Evolutionary conservation across 2,113 vertebrate genomes (phyloP), one percentile per base, ranked within the genome.

Genomic region (Chamaea fasciata): DNA sequence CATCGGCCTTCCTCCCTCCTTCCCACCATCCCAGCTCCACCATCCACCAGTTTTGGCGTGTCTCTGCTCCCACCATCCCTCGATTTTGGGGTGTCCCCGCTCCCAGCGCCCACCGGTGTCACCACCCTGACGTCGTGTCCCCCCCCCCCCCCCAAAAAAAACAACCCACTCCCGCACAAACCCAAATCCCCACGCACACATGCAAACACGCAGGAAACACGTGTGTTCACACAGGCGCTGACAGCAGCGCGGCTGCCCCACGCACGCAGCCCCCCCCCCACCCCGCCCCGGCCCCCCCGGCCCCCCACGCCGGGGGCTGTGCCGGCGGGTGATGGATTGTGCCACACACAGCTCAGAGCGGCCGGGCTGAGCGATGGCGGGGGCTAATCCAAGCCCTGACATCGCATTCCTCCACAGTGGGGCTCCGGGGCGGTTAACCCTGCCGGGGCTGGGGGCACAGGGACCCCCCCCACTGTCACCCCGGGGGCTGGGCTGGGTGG

Each of bases 381-480:
- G 53, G 89, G 88, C 92, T 96, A 94, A 97, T 96, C 96, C 95
- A n/a, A 94, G 74, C 92, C 89, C 95, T 94, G 92, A 94, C 95
- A 84, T 91, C 92, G 55, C 83, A 93, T 94, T 94, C 87, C 92
- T 93, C 87, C 78, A 5, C 91, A 83, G 75, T 47, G 85, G 92
- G 87, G 56, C 89, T 95, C 75, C 37, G 11, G 35, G 47, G 10
- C 1, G 16, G 39, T 97, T 96, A 95, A 93, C 93, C 78, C 95
- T 92, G 78, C 47, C 12, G 31, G 65, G 63, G 60, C 82, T 76
- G 60, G 52, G 81, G 74, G 52, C 12, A 4, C 4, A 2, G 28
- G 46, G 63, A 55, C 53, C 30, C 13, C 37, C 27, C 27, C n/a
- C n/a, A n/a, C n/a, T 19, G 0, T 8, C 17, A 3, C 4, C 22